Percentiles rank a stretch among this genome's conserved stretches.
phyloP scores from a whole-genome alignment of 2,113 vertebrate genomes.

The Typhlomys cinereus region DNA sequence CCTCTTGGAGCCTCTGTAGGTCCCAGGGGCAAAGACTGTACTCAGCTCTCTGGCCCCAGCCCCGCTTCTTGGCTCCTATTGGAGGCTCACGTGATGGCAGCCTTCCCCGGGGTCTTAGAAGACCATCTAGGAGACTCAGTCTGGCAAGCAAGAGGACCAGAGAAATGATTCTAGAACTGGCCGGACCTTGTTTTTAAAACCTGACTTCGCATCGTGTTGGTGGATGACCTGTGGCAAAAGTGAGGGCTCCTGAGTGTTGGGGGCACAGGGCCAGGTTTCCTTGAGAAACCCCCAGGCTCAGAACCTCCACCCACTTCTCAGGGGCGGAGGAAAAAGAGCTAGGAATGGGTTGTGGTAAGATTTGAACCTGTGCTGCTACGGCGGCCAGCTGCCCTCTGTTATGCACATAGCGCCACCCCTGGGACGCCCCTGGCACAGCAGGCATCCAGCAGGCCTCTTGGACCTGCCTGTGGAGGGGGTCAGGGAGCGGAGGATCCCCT shows the following conservation, averaged over 20 bases:
- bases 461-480: too few relatives aligned
- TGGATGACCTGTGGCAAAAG: background rate
- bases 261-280: background rate
- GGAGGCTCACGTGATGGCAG: background rate
- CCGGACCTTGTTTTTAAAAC: background rate
- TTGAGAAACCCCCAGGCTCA: background rate
- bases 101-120: background rate
- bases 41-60: background rate
- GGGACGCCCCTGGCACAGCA: background rate
- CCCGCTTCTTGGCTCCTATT: background rate
- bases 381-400: background rate
- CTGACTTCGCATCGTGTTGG: background rate
- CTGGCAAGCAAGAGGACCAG: background rate
- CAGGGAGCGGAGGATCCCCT: background rate
- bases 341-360: background rate
- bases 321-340: background rate
- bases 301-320: background rate
- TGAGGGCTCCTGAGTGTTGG: background rate
- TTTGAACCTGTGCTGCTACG: background rate
- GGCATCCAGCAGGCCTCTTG: rapidly evolving
- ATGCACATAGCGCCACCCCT: too few relatives aligned
- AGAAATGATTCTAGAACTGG: background rate
- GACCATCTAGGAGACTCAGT: background rate
- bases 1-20: background rate
- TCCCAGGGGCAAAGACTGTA: background rate